Base-by-base conservation (phyloP, 37 sponge, comb jelly and placozoan genomes). In the Aplysina aerophoba region DNA sequence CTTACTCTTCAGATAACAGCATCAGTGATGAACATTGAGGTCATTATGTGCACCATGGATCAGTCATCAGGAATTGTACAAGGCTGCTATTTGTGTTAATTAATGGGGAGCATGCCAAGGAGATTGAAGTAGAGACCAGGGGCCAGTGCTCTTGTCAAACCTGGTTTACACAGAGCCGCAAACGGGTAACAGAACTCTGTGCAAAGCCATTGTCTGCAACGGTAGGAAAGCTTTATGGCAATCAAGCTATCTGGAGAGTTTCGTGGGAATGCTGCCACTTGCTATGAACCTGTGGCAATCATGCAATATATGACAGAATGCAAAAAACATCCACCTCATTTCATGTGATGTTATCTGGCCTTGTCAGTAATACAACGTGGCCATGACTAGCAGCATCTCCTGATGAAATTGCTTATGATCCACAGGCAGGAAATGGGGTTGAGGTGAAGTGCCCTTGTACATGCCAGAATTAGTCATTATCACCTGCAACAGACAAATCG, bases 301-400 rank as follows among this genome's bases (percentile, higher is more conserved):
- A 73, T 14, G 74, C 74, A 73, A 0, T 24, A 31, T 31, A 34
- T 63, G 4, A 15, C 31, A 22, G 37, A 34, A 20, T 8, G 61
- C 33, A 39, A 24, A 3, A 55, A 61, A 21, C 11, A 81, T 11
- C 34, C 12, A 31, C 33, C 31, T n/a, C 6, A 0, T 31, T 19
- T 81, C 24, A 37, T 12, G 64, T 65, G 37, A 62, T 1, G 56
- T 31, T 19, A 35, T 83, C 56, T 63, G 84, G 84, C 1, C 53
- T 83, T 34, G 69, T 83, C 27, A 40, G 66, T 37, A 30, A 35
- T 11, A 40, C 65, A 25, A 40, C 53, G 13, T 19, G 24, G 27
- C 44, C 69, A 17, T 83, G 84, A 72, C 84, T 83, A 30, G 84
- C 68, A 39, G 83, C 83, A 37, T 62, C 66, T 15, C 83, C 83